Percentiles rank a stretch among this genome's conserved stretches.
Conservation (phyloP, 2,113 vertebrate genomes). For the Microtus ochrogaster region DNA sequence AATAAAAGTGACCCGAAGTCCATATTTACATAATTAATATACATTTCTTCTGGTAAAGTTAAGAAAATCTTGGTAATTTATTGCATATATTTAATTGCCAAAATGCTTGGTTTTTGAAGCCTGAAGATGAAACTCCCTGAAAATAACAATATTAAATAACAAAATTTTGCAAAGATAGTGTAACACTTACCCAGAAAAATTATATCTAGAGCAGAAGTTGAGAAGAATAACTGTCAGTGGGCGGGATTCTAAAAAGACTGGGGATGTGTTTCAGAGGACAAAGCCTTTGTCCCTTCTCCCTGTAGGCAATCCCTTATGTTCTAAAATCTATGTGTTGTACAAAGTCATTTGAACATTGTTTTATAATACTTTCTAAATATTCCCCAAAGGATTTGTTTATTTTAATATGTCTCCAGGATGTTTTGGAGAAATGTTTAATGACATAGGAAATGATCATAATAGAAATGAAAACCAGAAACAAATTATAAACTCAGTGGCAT, state of each 20-base stretch:
- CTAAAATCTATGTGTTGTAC: conserved; percentile 63
- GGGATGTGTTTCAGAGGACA: conserved; percentile 48
- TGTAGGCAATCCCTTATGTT: conserved; percentile 60
- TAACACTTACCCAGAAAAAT: conserved; percentile 57
- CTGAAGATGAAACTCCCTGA: conserved; percentile 1
- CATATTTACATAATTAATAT: conserved; percentile 20
- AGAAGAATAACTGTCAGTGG: conserved; percentile 41
- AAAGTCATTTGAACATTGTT: conserved; percentile 70
- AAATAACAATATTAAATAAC: conserved; percentile 34
- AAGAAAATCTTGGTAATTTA: conserved; percentile 1
- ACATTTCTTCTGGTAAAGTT: background rate
- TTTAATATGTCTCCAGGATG: conserved; percentile 50
- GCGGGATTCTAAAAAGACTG: conserved; percentile 33
- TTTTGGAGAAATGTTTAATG: conserved; percentile 63
- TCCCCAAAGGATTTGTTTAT: conserved; percentile 52
- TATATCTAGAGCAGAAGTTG: conserved; percentile 55
- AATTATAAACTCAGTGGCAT: conserved; percentile 22
- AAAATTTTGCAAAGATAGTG: background rate
- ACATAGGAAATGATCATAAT: conserved; percentile 35
- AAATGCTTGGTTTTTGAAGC: conserved; percentile 31
- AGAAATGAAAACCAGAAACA: conserved; percentile 49
- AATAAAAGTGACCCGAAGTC: background rate
- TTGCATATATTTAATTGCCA: background rate
- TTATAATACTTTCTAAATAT: conserved; percentile 64
- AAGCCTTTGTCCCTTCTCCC: conserved; percentile 50